Evolutionary conservation across 1,140 invertebrate genomes (phyloP).

Genomic region (Mercenaria mercenaria): DNA sequence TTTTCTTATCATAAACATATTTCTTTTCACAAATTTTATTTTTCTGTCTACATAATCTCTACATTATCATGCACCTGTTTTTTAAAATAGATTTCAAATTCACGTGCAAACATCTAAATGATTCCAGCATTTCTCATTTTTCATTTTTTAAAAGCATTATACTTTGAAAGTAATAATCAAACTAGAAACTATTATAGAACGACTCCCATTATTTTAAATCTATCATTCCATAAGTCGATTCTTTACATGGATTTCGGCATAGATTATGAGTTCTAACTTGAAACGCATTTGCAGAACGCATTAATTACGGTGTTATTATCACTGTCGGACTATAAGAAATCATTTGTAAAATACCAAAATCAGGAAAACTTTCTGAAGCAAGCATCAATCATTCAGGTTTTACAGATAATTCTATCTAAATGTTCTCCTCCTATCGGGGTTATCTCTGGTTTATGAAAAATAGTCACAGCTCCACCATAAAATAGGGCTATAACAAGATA

Average conservation of each 20-base stretch:
- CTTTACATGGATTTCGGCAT: neutral
- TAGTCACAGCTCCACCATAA: conserved; percentile 66
- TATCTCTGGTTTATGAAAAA: conserved; percentile 65
- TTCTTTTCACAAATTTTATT: conserved; percentile 1
- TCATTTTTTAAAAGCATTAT: conserved; percentile 9
- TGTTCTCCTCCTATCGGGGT: conserved; percentile 52
- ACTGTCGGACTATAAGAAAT: conserved; percentile 44
- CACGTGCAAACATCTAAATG: conserved; percentile 11
- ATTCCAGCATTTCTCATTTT: neutral
- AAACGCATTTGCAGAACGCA: conserved; percentile 21
- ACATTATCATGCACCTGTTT: neutral
- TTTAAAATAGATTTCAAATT: neutral
- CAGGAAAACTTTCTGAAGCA: conserved; percentile 37
- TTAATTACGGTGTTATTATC: conserved; percentile 59
- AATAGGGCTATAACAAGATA: conserved; percentile 60
- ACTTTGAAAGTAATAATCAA: neutral
- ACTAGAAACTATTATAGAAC: neutral
- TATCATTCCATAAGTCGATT: conserved; percentile 7
- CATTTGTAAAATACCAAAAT: conserved; percentile 61
- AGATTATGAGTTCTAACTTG: conserved; percentile 14
- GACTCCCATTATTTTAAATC: neutral
- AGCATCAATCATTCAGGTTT: conserved; percentile 40
- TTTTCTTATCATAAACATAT: conserved; percentile 15
- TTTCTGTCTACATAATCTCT: neutral
- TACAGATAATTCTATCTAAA: conserved; percentile 63